phyloP scores from a whole-genome alignment of 2,113 vertebrate species.

The Oryzias celebensis region DNA sequence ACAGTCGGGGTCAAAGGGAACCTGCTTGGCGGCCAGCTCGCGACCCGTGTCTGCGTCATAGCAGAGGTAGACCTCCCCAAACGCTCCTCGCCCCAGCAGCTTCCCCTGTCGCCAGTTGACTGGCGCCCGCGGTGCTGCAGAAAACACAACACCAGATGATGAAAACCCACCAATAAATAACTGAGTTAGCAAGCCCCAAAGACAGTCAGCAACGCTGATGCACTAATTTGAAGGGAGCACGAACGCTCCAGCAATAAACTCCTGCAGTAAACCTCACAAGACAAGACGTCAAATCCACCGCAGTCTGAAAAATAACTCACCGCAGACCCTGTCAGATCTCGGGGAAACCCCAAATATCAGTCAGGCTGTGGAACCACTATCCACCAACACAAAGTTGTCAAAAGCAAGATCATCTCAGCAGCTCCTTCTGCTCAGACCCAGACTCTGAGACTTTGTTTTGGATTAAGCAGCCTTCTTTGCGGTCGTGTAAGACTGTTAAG shows the following conservation, averaged over 20 bases:
- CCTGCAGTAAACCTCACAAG: conserved; percentile 23
- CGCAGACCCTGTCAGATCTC: conserved; percentile 37
- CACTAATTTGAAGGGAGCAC: conserved; percentile 27
- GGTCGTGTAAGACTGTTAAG: conserved; percentile 27
- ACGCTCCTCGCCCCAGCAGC: conserved; percentile 87
- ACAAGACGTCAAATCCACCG: conserved; percentile 46
- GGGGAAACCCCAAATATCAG: conserved; percentile 42
- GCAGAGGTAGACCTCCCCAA: conserved; percentile 91
- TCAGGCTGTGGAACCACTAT: conserved; percentile 29
- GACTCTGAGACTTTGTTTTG: conserved; percentile 51
- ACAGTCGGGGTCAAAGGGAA: conserved; percentile 88
- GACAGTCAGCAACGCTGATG: conserved; percentile 27
- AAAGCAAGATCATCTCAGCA: conserved; percentile 21
- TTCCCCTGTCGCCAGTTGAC: conserved; percentile 92
- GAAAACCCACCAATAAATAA: conserved; percentile 42
- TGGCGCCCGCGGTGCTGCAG: conserved; percentile 84
- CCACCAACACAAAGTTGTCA: conserved; percentile 11
- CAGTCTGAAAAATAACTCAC: conserved; percentile 44
- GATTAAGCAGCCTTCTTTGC: conserved; percentile 35
- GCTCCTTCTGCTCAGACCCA: conserved; percentile 36
- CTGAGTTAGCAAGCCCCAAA: conserved; percentile 30
- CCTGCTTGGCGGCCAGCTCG: conserved; percentile 90
- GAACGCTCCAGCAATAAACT: conserved; percentile 16
- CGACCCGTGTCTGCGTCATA: conserved; percentile 89
- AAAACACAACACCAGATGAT: conserved; percentile 40